These are phyloP conservation scores for Drosophila neotestacea DNA, from an alignment of 2,888 invertebrate genomes.

Conservation along the genomic window DNA sequence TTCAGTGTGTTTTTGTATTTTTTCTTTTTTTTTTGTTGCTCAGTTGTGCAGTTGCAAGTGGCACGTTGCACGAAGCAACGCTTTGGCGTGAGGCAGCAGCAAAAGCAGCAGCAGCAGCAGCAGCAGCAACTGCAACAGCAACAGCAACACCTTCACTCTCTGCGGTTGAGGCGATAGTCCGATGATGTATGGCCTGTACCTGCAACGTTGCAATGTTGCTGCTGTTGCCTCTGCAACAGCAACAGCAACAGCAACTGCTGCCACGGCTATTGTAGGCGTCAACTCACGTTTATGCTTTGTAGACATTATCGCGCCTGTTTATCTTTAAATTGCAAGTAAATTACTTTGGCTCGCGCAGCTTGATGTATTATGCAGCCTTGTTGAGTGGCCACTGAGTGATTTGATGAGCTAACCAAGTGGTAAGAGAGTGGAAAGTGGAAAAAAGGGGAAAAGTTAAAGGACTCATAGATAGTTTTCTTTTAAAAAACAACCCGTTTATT, in stretches of 20 bases:
- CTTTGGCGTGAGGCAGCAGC: conserved; percentile 51
- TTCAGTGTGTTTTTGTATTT: conserved; percentile 38
- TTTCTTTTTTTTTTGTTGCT: conserved; percentile 5
- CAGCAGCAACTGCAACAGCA: conserved; percentile 37
- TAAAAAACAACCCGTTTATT: conserved; percentile 64
- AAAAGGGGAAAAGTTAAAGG: conserved; percentile 1
- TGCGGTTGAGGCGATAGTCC: conserved; percentile 66
- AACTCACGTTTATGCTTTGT: conserved; percentile 82
- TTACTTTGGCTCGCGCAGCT: conserved; percentile 75
- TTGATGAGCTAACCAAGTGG: conserved; percentile 57
- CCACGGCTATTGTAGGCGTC: conserved; percentile 78
- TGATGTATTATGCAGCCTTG: conserved; percentile 74
- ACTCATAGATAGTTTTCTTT: conserved; percentile 28
- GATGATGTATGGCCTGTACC: conserved; percentile 76
- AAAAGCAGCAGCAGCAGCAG: conserved; percentile 32
- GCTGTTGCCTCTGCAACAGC: conserved; percentile 15
- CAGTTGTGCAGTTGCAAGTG: conserved; percentile 51
- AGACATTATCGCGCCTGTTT: conserved; percentile 82
- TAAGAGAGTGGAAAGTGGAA: background rate
- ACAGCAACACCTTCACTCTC: conserved; percentile 76
- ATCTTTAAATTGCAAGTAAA: conserved; percentile 82
- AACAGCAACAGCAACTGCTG: conserved; percentile 19
- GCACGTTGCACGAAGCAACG: conserved; percentile 55
- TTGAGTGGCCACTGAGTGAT: conserved; percentile 76
- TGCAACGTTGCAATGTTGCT: conserved; percentile 41